Conservation (phyloP, 2,888 invertebrate genomes). For the Agrypnus murinus region DNA sequence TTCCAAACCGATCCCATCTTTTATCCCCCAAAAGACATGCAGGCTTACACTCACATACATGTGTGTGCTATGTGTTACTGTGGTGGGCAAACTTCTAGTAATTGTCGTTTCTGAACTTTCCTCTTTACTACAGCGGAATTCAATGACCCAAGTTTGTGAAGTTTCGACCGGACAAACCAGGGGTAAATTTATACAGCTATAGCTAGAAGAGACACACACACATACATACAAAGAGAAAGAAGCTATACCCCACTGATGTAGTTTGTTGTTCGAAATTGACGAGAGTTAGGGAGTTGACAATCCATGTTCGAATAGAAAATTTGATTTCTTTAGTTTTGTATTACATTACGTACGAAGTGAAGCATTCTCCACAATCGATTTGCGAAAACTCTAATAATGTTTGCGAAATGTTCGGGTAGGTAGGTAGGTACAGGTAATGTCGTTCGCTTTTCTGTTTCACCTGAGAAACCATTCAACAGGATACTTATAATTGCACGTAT, state of each 20-base stretch:
- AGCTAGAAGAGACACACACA: constrained; percentile 40
- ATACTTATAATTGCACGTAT: no score
- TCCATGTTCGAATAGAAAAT: constrained; percentile 44
- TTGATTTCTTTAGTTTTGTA: constrained; percentile 30
- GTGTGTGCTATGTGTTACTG: no score
- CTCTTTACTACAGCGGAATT: constrained; percentile 60
- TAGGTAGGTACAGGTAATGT: no score
- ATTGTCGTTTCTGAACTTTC: constrained; percentile 59
- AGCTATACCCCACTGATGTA: constrained; percentile 56
- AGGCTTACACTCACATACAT: no score
- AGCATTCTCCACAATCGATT: background rate
- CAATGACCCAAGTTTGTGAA: constrained; percentile 62
- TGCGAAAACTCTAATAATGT: no score
- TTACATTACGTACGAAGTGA: constrained; percentile 20
- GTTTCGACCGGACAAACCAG: constrained; percentile 57
- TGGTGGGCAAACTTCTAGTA: constrained; percentile 42
- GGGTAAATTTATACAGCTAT: constrained; percentile 60
- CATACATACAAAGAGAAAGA: no score
- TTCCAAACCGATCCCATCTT: no score
- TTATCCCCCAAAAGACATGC: no score
- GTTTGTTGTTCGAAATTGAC: constrained; percentile 53
- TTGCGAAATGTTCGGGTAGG: background rate
- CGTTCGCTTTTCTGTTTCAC: no score
- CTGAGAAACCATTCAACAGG: no score
- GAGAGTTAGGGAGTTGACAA: constrained; percentile 46